Base-by-base conservation (phyloP, 1,140 invertebrate species). In the Drosophila kikkawai region DNA sequence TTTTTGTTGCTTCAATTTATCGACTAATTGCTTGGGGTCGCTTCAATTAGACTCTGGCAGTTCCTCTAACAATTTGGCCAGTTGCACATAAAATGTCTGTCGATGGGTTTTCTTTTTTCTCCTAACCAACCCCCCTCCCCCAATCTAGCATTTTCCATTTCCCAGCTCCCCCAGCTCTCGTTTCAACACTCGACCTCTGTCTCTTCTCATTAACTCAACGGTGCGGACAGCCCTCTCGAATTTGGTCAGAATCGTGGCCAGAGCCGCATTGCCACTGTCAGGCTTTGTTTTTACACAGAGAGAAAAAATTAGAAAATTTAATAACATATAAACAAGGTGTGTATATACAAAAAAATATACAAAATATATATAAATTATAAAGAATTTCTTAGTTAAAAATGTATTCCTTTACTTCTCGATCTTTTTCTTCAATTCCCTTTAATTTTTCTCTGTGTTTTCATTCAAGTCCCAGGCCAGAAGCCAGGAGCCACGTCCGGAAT, bases 181-280 rank as follows among this genome's bases (percentile, higher is more conserved):
- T 13, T 32, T 50, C 51, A 17, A 34, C 41, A 42, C 47, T 19
- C 48, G 67, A 51, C 67, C 70, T 71, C 51, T 75, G 73, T 76
- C 61, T 82, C 73, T 76, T 75, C 83, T 86, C 84, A 86, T 86
- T 86, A 86, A 86, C 83, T 80, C 80, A 82, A 83, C 83, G 76
- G 84, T 80, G 80, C 80, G 83, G 57, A 82, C 70, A 68, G 66
- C 65, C 39, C 66, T 80, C 59, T 80, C 39, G 41, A 76, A 77
- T 78, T 82, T 78, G 57, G 61, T 47, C 56, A 60, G 66, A 64
- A 32, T 48, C 50, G 56, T 73, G 67, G 60, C 36, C 55, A 70
- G 55, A 45, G 34, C 69, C 69, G 68, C 48, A 63, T 44, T 73
- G 69, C 68, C 69, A 69, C 53, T 74, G 47, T 74, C 45, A 48